A percentile compares a stretch with the other conserved stretches of the same genome.
Conservation (phyloP, 2,113 vertebrate species). For the Clupea harengus region DNA sequence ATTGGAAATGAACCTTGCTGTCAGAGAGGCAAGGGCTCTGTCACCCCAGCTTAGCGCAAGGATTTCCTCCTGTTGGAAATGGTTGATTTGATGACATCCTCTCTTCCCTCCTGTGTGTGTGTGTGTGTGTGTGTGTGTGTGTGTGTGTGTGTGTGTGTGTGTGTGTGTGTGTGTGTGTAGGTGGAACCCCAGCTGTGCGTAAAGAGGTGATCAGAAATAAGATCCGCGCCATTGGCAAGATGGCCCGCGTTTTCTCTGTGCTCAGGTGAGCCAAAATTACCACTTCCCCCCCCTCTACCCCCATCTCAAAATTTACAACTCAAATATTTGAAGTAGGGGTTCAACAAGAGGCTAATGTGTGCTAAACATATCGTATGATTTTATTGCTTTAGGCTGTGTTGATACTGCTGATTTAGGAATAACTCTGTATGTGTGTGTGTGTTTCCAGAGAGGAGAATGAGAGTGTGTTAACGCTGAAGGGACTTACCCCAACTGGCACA, state of each 20-base stretch:
- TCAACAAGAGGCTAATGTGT: slow-evolving; percentile 11
- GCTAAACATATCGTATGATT: neutral
- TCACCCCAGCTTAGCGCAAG: neutral
- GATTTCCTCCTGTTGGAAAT: neutral
- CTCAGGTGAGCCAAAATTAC: slow-evolving; percentile 77
- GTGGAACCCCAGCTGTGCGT: slow-evolving; percentile 68
- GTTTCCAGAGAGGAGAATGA: slow-evolving; percentile 90
- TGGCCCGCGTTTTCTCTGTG: slow-evolving; percentile 97
- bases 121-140: slow-evolving; percentile 36
- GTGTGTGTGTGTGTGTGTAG: slow-evolving; percentile 28
- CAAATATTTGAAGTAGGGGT: slow-evolving; percentile 9
- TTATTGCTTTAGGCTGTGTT: neutral
- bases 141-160: slow-evolving; percentile 23
- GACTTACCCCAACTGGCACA: slow-evolving; percentile 92
- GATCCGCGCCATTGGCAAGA: slow-evolving; percentile 98
- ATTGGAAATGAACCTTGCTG: neutral
- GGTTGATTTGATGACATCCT: neutral
- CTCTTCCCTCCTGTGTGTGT: slow-evolving; percentile 6
- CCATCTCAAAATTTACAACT: neutral
- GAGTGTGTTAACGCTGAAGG: slow-evolving; percentile 94
- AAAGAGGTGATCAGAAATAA: slow-evolving; percentile 99
- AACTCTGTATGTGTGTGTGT: slow-evolving; percentile 22
- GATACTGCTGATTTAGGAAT: neutral
- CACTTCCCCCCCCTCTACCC: neutral
- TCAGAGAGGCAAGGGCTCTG: neutral